These are phyloP conservation scores for Phoxinus phoxinus DNA, from an alignment of 2,113 vertebrate species.

Conservation along the genomic window DNA sequence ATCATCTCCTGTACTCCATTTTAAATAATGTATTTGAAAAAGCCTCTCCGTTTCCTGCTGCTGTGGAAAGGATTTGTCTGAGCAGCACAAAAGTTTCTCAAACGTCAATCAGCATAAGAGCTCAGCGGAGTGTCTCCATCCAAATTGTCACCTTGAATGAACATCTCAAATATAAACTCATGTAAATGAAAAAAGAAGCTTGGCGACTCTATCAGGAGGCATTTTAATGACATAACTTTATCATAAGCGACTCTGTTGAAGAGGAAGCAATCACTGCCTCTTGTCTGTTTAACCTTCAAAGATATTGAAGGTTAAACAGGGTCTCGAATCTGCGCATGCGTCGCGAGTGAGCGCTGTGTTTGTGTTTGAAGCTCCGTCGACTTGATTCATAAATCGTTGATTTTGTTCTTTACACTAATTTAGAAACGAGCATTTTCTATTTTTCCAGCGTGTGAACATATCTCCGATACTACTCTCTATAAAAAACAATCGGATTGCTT, in stretches of 20 bases:
- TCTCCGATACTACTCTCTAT: no score
- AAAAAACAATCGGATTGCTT: no score
- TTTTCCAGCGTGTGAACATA: no score
- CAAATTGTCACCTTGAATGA: conserved; percentile 48
- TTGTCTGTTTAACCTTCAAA: conserved; percentile 28
- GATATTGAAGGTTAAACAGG: no score
- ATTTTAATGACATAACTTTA: conserved; percentile 16
- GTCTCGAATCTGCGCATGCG: no score
- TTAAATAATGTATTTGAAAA: conserved; percentile 55
- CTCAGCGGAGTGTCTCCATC: conserved; percentile 6
- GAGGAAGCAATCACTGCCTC: background rate
- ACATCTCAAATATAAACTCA: background rate
- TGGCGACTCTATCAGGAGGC: background rate
- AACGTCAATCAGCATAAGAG: conserved; percentile 46
- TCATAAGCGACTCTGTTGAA: conserved; percentile 1
- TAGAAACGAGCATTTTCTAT: no score
- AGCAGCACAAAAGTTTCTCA: conserved; percentile 52
- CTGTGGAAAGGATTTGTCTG: conserved; percentile 42
- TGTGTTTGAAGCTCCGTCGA: no score
- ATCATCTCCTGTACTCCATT: conserved; percentile 39
- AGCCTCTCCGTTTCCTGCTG: conserved; percentile 34
- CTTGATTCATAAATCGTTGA: no score
- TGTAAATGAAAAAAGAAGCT: background rate
- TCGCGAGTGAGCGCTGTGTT: no score
- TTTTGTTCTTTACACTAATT: no score